Conservation (phyloP, 2,113 vertebrate genomes). For the Coregonus clupeaformis region DNA sequence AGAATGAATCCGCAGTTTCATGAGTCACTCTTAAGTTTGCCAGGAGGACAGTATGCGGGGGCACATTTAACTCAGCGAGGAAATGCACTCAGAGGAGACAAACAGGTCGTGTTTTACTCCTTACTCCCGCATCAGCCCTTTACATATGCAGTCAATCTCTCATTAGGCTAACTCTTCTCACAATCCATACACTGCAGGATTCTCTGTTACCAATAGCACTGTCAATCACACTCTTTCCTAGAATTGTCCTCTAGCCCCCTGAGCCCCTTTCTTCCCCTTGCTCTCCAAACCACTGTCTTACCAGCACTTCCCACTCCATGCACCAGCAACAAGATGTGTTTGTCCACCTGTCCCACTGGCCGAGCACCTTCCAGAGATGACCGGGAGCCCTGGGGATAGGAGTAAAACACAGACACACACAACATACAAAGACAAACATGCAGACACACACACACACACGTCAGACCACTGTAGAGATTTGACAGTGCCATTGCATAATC, state of each 20-base stretch:
- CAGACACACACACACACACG: not conserved
- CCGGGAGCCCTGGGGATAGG: constrained; percentile 77
- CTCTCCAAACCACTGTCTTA: constrained; percentile 42
- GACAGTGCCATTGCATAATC: constrained; percentile 2
- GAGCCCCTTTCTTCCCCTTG: not conserved
- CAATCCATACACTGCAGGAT: not conserved
- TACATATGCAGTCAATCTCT: not conserved
- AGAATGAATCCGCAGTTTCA: constrained; percentile 17
- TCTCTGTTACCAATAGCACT: not conserved
- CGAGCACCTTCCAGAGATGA: constrained; percentile 85
- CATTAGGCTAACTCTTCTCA: not conserved
- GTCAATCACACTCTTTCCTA: not conserved
- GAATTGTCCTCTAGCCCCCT: too few relatives aligned
- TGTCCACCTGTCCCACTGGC: constrained; percentile 92
- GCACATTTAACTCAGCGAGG: not conserved
- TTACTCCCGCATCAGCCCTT: not conserved
- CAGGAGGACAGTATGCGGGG: not conserved
- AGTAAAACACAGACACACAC: not conserved
- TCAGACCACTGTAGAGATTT: not conserved
- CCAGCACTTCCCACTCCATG: constrained; percentile 94
- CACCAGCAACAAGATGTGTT: constrained; percentile 93
- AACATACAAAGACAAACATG: constrained; percentile 8
- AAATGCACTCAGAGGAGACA: not conserved
- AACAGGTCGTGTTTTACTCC: too few relatives aligned
- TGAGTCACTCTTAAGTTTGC: not conserved